Percentiles rank a stretch among this genome's conserved stretches.
phyloP scores from a whole-genome alignment of 1,140 invertebrate genomes.

The Drosophila sturtevanti region DNA sequence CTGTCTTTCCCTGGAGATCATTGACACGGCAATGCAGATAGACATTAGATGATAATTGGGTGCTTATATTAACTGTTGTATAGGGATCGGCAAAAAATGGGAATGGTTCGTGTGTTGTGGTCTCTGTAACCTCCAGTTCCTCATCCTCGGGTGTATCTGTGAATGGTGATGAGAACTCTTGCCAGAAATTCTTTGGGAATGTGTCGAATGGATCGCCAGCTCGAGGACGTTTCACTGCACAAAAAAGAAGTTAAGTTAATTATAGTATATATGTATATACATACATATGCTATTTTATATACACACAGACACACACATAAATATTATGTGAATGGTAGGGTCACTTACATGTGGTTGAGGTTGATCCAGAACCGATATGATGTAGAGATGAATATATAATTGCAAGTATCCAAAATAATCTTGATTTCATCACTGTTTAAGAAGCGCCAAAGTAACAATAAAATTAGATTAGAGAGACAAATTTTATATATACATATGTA shows the following conservation, averaged over 20 bases:
- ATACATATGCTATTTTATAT: neutral
- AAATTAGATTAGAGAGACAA: too few species aligned
- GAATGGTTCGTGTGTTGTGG: conserved; percentile 85
- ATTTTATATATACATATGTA: neutral
- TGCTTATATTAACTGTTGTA: conserved; percentile 86
- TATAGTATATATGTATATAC: neutral
- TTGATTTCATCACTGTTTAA: conserved; percentile 78
- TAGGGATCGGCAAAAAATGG: conserved; percentile 86
- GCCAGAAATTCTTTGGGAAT: conserved; percentile 85
- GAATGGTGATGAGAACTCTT: conserved; percentile 86
- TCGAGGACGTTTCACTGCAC: conserved; percentile 75
- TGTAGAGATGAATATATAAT: conserved; percentile 80
- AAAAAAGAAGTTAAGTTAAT: neutral
- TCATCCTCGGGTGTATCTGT: conserved; percentile 83
- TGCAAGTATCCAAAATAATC: conserved; percentile 80
- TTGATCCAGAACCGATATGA: conserved; percentile 73
- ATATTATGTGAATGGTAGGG: neutral
- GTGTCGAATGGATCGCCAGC: conserved; percentile 82
- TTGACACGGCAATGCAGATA: conserved; percentile 89
- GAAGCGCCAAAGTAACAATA: neutral
- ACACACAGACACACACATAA: too few species aligned
- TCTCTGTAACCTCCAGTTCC: conserved; percentile 79
- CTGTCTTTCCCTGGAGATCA: conserved; percentile 89
- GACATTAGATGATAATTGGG: conserved; percentile 86
- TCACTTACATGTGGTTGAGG: conserved; percentile 76